Conservation (phyloP, 1,140 invertebrate species). For the Drosophila athabasca region DNA sequence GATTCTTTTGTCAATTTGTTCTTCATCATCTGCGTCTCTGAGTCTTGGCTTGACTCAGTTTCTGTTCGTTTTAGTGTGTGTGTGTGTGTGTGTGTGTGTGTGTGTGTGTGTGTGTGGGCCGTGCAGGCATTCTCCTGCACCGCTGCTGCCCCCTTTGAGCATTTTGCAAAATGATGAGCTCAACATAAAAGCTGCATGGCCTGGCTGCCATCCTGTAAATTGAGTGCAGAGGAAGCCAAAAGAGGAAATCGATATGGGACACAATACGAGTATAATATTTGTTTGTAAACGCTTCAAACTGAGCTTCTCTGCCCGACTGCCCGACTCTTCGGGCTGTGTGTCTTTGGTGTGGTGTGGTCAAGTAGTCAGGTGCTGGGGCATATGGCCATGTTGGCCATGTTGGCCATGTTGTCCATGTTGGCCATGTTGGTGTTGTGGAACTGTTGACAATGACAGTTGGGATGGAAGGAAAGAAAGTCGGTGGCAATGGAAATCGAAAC, state of each 20-base stretch:
- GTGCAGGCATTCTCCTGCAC: too few species aligned
- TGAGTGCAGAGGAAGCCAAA: slow-evolving; percentile 44
- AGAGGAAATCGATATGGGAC: slow-evolving; percentile 47
- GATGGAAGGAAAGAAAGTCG: neutral
- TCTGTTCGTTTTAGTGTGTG: slow-evolving; percentile 7
- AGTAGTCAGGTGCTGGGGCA: neutral
- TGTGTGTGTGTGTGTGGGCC: too few species aligned
- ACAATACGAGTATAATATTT: slow-evolving; percentile 50
- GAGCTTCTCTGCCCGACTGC: neutral
- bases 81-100: neutral
- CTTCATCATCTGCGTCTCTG: slow-evolving; percentile 1
- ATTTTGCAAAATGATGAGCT: slow-evolving; percentile 59
- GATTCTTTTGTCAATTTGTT: slow-evolving; percentile 43
- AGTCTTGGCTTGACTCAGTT: neutral
- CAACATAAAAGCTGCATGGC: slow-evolving; percentile 60
- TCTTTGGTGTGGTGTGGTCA: neutral
- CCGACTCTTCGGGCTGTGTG: neutral
- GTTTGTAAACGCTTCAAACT: slow-evolving; percentile 33
- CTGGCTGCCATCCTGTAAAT: slow-evolving; percentile 36
- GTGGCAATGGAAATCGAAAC: slow-evolving; percentile 34
- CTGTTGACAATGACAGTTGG: slow-evolving; percentile 46
- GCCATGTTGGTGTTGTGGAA: neutral
- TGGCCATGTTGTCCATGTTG: neutral
- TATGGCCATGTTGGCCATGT: neutral
- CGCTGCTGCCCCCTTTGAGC: slow-evolving; percentile 1